Conservation (phyloP, 2,888 invertebrate species). For the Philereme vetulata region DNA sequence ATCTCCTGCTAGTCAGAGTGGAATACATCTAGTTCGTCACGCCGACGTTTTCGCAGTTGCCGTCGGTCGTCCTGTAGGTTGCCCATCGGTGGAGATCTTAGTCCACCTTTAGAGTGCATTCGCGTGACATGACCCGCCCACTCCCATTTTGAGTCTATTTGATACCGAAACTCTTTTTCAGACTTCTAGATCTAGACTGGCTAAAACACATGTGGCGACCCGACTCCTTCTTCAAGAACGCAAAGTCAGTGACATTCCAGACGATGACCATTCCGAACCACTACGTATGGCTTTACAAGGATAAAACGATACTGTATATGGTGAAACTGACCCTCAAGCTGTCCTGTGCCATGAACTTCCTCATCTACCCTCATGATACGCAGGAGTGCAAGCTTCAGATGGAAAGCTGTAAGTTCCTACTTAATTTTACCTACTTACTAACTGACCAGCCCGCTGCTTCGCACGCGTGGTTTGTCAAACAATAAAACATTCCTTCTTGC, state of each 20-base stretch:
- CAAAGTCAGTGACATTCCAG: conserved; percentile 96
- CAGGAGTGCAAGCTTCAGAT: conserved; percentile 97
- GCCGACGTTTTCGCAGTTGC: no score
- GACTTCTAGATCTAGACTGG: conserved; percentile 94
- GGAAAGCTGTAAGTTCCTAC: conserved; percentile 97
- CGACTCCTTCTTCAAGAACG: conserved; percentile 97
- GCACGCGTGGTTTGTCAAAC: no score
- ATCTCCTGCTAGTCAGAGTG: no score
- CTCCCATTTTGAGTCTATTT: background rate
- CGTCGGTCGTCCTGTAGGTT: no score
- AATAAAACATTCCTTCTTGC: no score
- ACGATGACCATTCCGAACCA: conserved; percentile 98
- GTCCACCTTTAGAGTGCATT: no score
- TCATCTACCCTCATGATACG: conserved; percentile 96
- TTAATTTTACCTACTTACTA: no score
- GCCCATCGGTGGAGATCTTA: no score
- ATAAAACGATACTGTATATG: conserved; percentile 84
- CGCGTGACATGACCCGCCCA: no score
- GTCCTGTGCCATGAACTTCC: conserved; percentile 97
- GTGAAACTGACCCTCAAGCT: conserved; percentile 94
- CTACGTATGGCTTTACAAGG: conserved; percentile 94
- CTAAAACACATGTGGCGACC: conserved; percentile 96
- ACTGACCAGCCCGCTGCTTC: no score
- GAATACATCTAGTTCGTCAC: no score
- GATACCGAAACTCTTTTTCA: conserved; percentile 46